These are phyloP conservation scores for Scrobipalpa costella DNA, from an alignment of 2,888 invertebrate genomes.

Conservation along the genomic window DNA sequence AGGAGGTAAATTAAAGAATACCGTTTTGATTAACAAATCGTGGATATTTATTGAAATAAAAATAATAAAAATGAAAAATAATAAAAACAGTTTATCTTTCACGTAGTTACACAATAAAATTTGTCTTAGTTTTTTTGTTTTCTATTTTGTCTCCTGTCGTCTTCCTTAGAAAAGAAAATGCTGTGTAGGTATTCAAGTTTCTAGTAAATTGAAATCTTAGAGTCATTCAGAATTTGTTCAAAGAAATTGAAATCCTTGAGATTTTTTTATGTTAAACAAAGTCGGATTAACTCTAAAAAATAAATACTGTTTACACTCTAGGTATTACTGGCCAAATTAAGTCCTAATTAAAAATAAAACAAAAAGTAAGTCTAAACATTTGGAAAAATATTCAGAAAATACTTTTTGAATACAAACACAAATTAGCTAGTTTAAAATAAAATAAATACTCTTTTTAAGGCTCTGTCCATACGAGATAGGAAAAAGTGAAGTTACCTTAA, in stretches of 20 bases:
- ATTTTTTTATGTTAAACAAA: background rate
- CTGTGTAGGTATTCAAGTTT: slow-evolving; percentile 1
- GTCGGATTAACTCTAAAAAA: background rate
- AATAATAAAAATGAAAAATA: slow-evolving; percentile 81
- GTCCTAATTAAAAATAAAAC: slow-evolving; percentile 21
- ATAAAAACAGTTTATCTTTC: slow-evolving; percentile 81
- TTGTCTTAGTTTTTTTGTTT: slow-evolving; percentile 71
- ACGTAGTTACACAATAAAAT: slow-evolving; percentile 79
- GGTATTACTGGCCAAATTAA: slow-evolving; percentile 27
- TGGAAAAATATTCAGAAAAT: background rate
- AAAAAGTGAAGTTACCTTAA: background rate
- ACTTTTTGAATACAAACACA: slow-evolving; percentile 6
- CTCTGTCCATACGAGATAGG: slow-evolving; percentile 52
- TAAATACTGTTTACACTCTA: background rate
- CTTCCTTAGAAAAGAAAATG: slow-evolving; percentile 34
- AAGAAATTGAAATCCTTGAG: background rate
- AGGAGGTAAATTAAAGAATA: slow-evolving; percentile 58
- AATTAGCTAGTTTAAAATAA: slow-evolving; percentile 4
- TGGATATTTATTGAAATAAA: slow-evolving; percentile 82
- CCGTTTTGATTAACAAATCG: slow-evolving; percentile 75
- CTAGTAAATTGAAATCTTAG: background rate
- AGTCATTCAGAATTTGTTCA: background rate
- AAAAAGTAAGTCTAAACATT: slow-evolving; percentile 25
- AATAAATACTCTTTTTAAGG: slow-evolving; percentile 40
- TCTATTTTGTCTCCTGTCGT: slow-evolving; percentile 67